Base-by-base conservation (phyloP, 2,797 vertebrate genomes). In the Scolopax rusticola region DNA sequence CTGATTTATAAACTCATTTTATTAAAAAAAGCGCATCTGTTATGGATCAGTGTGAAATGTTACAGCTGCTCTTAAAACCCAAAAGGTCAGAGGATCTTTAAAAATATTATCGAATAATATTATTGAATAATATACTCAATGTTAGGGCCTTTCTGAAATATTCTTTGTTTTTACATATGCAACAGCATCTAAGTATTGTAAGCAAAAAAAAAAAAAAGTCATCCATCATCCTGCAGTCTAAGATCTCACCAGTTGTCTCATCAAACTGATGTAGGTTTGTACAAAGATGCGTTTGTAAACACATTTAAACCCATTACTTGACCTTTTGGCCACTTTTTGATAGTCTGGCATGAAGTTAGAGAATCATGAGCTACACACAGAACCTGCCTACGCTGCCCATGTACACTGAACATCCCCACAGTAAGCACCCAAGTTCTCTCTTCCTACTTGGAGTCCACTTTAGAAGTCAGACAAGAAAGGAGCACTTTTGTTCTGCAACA, bases 361-460 rank as follows among this genome's bases (percentile, higher is more conserved):
- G 54, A 38, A 7, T 6, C 63, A 24, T 36, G 33, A 6, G 18
- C 30, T 9, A 1, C 41, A 15, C 16, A 9, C 6, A 4, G 11
- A 12, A 13, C 60, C 40, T 43, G 33, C 64, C 57, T 8, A 6
- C 11, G 1, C 51, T 24, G 56, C 13, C 40, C 41, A 4, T 3
- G 4, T 9, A 7, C 41, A 3, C 21, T 3, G 2, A 12, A 6
- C 12, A 1, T 9, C 8, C 38, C 56, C 51, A 41, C 0, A 1
- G 21, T 2, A 20, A 40, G 48, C 0, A 0, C 3, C 0, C 2
- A 6, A 25, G 30, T 18, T 27, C 69, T 75, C 45, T 30, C 14
- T 5, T 54, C 64, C 51, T 18, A 15, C 33, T 47, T 2, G 6
- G 4, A 30, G 19, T 4, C 60, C 43, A 4, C 30, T 32, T 54